Conservation (phyloP, 2,888 invertebrate genomes). For the Quadriops clusia region DNA sequence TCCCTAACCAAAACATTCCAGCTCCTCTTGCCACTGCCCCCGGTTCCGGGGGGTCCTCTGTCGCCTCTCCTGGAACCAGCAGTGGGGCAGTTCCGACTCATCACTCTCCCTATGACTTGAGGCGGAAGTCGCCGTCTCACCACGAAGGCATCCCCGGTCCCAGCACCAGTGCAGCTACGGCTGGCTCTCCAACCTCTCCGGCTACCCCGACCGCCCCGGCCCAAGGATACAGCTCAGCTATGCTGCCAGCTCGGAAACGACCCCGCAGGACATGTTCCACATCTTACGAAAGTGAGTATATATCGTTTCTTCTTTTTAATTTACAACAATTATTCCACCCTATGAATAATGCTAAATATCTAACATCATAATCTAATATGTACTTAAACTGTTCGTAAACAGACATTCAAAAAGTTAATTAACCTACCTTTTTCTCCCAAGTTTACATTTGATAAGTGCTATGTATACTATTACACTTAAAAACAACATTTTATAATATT, state of each 20-base stretch:
- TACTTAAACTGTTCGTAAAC: not conserved
- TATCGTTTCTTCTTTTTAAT: too few species aligned
- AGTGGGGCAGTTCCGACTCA: conserved; percentile 48
- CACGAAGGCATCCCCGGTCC: conserved; percentile 50
- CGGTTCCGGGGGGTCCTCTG: conserved; percentile 29
- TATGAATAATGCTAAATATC: too few species aligned
- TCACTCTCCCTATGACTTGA: conserved; percentile 82
- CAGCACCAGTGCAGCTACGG: conserved; percentile 44
- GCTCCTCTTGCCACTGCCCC: conserved; percentile 33
- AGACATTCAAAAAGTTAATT: not conserved
- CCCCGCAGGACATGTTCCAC: conserved; percentile 58
- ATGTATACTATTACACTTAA: not conserved
- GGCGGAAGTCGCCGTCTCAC: conserved; percentile 71
- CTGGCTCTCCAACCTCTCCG: conserved; percentile 38
- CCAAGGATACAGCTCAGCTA: conserved; percentile 41
- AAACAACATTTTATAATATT: too few species aligned
- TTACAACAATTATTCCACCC: too few species aligned
- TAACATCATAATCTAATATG: too few species aligned
- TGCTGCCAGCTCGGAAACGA: conserved; percentile 75
- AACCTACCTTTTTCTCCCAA: not conserved
- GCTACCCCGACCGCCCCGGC: conserved; percentile 41
- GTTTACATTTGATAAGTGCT: not conserved
- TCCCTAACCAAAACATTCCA: conserved; percentile 44
- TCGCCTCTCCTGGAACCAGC: conserved; percentile 44
- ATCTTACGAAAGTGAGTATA: conserved; percentile 35